Evolutionary conservation across 2,888 invertebrate genomes (phyloP).

Genomic region (Noctua janthe): DNA sequence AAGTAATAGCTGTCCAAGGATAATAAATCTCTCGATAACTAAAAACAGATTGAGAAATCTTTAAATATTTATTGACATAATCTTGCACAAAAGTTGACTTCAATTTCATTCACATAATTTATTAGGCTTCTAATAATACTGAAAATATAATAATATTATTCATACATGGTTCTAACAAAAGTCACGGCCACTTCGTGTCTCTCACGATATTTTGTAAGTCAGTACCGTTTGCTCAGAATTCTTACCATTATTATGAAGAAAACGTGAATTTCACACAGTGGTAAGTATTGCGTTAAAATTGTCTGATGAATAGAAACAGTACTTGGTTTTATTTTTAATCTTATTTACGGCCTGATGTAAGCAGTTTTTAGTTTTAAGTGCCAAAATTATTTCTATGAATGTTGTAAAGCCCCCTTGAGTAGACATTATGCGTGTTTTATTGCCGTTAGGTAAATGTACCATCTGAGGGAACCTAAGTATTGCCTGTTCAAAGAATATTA

Average conservation of each 20-base stretch:
- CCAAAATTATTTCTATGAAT: neutral
- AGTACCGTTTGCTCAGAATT: slow-evolving; percentile 27
- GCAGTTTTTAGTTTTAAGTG: neutral
- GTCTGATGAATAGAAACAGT: slow-evolving; percentile 28
- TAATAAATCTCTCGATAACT: neutral
- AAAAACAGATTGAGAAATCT: slow-evolving; percentile 22
- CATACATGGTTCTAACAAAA: slow-evolving; percentile 37
- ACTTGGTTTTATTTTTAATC: slow-evolving; percentile 17
- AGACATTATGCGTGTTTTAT: neutral
- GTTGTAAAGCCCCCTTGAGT: neutral
- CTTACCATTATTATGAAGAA: slow-evolving; percentile 51
- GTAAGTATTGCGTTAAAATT: slow-evolving; percentile 41
- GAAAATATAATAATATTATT: slow-evolving; percentile 22
- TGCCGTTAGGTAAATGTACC: neutral
- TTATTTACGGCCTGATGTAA: slow-evolving; percentile 13
- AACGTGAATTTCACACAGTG: slow-evolving; percentile 58
- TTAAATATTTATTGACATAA: neutral
- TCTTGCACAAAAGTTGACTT: slow-evolving; percentile 9
- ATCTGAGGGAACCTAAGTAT: neutral
- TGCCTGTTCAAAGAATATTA: neutral
- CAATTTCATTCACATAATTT: slow-evolving; percentile 5
- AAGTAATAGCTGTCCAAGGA: neutral
- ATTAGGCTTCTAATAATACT: slow-evolving; percentile 1
- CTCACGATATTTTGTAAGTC: slow-evolving; percentile 57
- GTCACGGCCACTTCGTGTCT: slow-evolving; percentile 50